Base-by-base conservation (phyloP, 2,113 vertebrate genomes). In the Daphoenositta chrysoptera region DNA sequence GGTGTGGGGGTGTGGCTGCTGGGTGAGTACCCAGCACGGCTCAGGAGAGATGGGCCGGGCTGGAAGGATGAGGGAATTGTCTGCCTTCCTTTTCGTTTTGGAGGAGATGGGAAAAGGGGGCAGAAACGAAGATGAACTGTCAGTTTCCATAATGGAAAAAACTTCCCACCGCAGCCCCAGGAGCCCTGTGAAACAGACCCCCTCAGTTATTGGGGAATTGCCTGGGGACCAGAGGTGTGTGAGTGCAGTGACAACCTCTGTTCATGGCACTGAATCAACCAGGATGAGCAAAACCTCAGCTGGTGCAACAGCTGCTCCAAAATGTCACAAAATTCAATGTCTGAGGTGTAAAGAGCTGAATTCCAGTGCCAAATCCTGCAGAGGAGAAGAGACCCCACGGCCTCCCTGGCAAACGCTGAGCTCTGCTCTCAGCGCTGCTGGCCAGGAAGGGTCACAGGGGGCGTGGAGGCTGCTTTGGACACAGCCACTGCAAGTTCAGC, bases 281-380 rank as follows among this genome's bases (percentile, higher is more conserved):
- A 50, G 28, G 14, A 30, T 10, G 23, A 58, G 70, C 26, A 33
- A 64, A 88, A 21, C 26, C n/a, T 27, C 45, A 69, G 31, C 8
- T 17, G 70, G 5, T 40, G 48, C 28, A 57, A 31, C 10, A 23
- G 39, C 37, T 76, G 68, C 44, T 35, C 37, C 44, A 50, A 60
- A 42, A 15, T 3, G 30, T 4, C 7, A 8, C 58, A 8, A 71
- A 85, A 8, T 26, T 37, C 61, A 23, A 0, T 1, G 0, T 6
- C 65, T 65, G 73, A 63, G 39, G 24, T 15, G 17, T 15, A 22
- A 70, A 28, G 24, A 65, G 48, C 44, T 79, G 84, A 27, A 85
- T 50, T 86, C 35, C 31, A 16, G 48, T 28, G 20, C 54, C 63
- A 61, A 68, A 19, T 30, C 58, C 83, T 3, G 23, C 35, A 9